These are phyloP conservation scores for Stomatorhinus walkeri DNA, from an alignment of 2,797 vertebrate species.

Conservation along the genomic window DNA sequence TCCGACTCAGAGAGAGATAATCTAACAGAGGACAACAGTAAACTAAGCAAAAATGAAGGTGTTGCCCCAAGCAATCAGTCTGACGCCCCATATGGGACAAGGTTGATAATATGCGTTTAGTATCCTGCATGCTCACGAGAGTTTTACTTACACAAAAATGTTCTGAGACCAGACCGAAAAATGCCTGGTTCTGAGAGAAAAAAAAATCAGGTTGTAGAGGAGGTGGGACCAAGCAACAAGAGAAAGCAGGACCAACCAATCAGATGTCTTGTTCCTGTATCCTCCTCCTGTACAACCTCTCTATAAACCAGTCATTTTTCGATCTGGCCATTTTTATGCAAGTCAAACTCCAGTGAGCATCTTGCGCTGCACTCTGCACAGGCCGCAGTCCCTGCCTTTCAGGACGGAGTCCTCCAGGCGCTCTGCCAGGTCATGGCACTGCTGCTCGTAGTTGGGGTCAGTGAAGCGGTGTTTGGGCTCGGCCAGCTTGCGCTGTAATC, in stretches of 20 bases:
- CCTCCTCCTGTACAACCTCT: not conserved
- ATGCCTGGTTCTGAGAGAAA: not conserved
- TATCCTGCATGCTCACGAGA: not conserved
- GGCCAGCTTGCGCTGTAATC: constrained; percentile 75
- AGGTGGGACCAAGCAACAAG: not conserved
- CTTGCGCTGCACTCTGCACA: not conserved
- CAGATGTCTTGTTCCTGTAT: not conserved
- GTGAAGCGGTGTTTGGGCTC: constrained; percentile 78
- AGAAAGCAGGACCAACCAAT: not conserved
- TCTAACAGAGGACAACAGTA: not conserved
- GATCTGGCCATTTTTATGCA: not conserved
- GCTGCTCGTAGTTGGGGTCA: constrained; percentile 70
- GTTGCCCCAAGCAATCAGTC: not conserved
- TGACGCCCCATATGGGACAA: not conserved
- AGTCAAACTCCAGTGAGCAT: not conserved
- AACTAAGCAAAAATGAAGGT: not conserved
- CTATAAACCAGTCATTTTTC: not conserved
- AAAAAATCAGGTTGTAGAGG: not conserved
- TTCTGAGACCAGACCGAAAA: not conserved
- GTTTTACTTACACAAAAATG: not conserved
- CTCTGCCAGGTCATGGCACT: constrained; percentile 84
- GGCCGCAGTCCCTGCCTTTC: constrained; percentile 62
- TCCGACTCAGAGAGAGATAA: not conserved
- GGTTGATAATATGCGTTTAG: not conserved
- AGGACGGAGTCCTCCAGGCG: constrained; percentile 86